A percentile compares a stretch with the other conserved stretches of the same genome.
These are phyloP conservation scores for Phengaris alcon DNA, from an alignment of 2,888 invertebrate species.

Conservation along the genomic window DNA sequence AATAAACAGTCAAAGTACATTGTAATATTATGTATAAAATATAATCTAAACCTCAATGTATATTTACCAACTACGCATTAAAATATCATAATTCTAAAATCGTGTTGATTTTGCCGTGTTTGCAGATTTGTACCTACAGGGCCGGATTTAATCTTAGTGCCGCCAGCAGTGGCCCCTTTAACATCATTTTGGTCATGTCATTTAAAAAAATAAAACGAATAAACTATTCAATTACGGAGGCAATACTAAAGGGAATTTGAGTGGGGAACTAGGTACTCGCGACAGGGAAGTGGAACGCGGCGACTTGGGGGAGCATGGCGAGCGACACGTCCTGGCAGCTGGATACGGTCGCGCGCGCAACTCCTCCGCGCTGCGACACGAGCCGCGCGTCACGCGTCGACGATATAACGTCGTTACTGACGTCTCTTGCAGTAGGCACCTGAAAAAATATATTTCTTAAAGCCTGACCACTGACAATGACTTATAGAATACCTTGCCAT, in stretches of 20 bases:
- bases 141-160: neutral
- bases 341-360: slow-evolving; percentile 61
- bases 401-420: slow-evolving; percentile 59
- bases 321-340: slow-evolving; percentile 40
- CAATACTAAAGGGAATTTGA: slow-evolving; percentile 50
- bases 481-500: too few relatives aligned
- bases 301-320: slow-evolving; percentile 44
- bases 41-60: neutral
- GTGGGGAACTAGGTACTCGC: slow-evolving; percentile 52
- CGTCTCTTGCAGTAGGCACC: slow-evolving; percentile 67
- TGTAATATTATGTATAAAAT: neutral
- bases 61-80: neutral
- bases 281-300: slow-evolving; percentile 61
- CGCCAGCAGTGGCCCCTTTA: neutral
- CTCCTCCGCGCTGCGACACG: slow-evolving; percentile 67
- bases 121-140: too few relatives aligned
- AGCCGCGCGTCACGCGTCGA: slow-evolving; percentile 55
- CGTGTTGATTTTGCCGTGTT: too few relatives aligned
- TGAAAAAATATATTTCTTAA: slow-evolving; percentile 38
- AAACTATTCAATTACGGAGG: slow-evolving; percentile 24
- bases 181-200: slow-evolving; percentile 1
- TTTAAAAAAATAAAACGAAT: neutral
- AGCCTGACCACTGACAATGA: too few relatives aligned
- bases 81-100: too few relatives aligned
- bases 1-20: neutral